Conservation (phyloP, 2,113 vertebrate species). For the Corapipo altera region DNA sequence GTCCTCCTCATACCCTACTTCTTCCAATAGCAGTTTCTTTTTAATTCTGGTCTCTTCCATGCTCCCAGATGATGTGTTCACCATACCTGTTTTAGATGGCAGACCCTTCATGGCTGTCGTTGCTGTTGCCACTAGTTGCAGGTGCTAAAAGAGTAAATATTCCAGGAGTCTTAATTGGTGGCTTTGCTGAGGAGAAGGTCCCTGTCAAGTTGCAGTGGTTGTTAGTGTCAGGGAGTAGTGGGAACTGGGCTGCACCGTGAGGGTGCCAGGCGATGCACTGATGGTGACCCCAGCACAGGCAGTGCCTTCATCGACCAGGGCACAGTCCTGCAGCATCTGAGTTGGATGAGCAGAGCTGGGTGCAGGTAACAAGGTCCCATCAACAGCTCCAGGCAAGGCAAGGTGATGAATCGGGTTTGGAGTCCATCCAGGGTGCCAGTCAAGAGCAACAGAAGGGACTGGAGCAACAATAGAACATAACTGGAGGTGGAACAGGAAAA, state of each 20-base stretch:
- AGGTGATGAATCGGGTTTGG: not conserved
- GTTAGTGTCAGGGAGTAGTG: not conserved
- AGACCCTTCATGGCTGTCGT: not conserved
- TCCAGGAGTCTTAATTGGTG: not conserved
- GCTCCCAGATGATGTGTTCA: not conserved
- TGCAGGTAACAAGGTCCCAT: not conserved
- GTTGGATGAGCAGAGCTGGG: not conserved
- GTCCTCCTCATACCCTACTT: not conserved
- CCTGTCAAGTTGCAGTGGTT: not conserved
- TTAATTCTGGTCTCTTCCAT: not conserved
- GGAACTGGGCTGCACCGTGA: not conserved
- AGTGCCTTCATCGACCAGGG: not conserved
- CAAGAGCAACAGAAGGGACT: not conserved
- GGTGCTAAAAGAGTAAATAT: not conserved
- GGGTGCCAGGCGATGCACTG: accelerated
- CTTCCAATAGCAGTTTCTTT: not conserved
- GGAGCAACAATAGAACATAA: not conserved
- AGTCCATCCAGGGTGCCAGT: not conserved
- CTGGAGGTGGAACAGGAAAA: not conserved
- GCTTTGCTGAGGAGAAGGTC: not conserved
- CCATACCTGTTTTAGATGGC: not conserved
- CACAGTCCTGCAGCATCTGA: not conserved
- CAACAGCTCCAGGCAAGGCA: not conserved
- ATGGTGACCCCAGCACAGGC: not conserved
- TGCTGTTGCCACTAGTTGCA: not conserved